Conservation (phyloP, 2,113 vertebrate genomes). For the Maccullochella peelii region DNA sequence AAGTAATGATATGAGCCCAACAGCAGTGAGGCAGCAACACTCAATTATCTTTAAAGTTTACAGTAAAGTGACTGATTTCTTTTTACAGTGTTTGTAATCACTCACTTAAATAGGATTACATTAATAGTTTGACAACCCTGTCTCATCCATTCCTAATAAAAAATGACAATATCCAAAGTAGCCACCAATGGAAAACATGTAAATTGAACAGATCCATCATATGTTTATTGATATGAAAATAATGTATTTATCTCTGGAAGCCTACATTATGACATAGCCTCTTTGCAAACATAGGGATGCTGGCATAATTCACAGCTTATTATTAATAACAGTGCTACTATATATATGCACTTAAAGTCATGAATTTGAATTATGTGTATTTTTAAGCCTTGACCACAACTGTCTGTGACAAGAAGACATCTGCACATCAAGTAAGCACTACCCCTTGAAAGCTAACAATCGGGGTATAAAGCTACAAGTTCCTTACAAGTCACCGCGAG, state of each 20-base stretch:
- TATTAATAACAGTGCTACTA: neutral
- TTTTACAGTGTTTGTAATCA: conserved; percentile 17
- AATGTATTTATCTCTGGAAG: neutral
- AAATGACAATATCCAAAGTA: conserved; percentile 10
- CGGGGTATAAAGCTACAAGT: neutral
- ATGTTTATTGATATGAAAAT: neutral
- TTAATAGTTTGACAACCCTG: conserved; percentile 25
- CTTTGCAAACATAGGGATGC: neutral
- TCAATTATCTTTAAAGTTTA: conserved; percentile 37
- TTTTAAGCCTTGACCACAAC: neutral
- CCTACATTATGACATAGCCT: neutral
- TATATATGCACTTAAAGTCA: neutral
- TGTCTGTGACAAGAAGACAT: neutral
- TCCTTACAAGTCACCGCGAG: neutral
- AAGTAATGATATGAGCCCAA: conserved; percentile 3
- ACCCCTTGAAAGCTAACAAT: neutral
- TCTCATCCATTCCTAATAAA: neutral
- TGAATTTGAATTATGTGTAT: neutral
- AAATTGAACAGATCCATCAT: conserved; percentile 31
- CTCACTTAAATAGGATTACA: conserved; percentile 28
- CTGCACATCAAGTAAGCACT: neutral
- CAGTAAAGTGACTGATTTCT: neutral
- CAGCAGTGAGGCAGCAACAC: neutral
- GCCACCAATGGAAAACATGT: neutral
- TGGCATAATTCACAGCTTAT: neutral